Evolutionary conservation across 2,113 vertebrate species (phyloP).

Genomic region (Anthoscopus minutus): DNA sequence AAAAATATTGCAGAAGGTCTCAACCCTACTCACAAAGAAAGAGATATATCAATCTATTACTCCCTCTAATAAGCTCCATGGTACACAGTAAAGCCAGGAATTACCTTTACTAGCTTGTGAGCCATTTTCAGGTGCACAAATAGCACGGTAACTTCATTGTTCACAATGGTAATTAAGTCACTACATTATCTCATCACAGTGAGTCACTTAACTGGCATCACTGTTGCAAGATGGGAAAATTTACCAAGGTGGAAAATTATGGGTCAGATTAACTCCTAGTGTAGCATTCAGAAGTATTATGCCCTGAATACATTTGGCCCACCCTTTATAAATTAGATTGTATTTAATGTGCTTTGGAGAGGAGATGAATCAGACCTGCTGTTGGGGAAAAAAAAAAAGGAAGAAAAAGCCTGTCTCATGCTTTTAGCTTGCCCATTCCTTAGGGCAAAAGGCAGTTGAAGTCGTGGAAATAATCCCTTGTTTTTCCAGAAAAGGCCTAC

Average conservation of each 20-base stretch:
- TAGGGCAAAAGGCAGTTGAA: slow-evolving; percentile 45
- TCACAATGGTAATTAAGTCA: slow-evolving; percentile 57
- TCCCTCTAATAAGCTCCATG: not conserved
- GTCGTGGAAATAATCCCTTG: slow-evolving; percentile 50
- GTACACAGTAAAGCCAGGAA: not conserved
- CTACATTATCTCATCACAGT: slow-evolving; percentile 61
- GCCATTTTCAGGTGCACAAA: slow-evolving; percentile 43
- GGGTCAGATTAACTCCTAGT: slow-evolving; percentile 62
- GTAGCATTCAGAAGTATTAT: slow-evolving; percentile 52
- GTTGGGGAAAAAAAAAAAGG: not conserved
- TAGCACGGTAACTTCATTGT: slow-evolving; percentile 54
- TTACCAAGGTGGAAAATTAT: slow-evolving; percentile 64
- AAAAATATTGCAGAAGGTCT: not conserved
- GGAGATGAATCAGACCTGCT: slow-evolving; percentile 42
- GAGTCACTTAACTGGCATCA: slow-evolving; percentile 63
- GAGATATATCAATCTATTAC: not conserved
- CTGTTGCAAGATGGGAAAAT: slow-evolving; percentile 60
- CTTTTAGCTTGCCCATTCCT: slow-evolving; percentile 57
- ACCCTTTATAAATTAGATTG: slow-evolving; percentile 50
- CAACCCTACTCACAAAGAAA: not conserved
- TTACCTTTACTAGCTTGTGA: slow-evolving; percentile 10
- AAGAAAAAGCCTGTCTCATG: slow-evolving; percentile 12
- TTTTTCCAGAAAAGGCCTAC: slow-evolving; percentile 57
- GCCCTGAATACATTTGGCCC: slow-evolving; percentile 61
- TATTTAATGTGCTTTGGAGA: slow-evolving; percentile 44